Evolutionary conservation across 2,113 vertebrate genomes (phyloP), one percentile per base, ranked within the genome.

Genomic region (Drymodes brunneopygia): DNA sequence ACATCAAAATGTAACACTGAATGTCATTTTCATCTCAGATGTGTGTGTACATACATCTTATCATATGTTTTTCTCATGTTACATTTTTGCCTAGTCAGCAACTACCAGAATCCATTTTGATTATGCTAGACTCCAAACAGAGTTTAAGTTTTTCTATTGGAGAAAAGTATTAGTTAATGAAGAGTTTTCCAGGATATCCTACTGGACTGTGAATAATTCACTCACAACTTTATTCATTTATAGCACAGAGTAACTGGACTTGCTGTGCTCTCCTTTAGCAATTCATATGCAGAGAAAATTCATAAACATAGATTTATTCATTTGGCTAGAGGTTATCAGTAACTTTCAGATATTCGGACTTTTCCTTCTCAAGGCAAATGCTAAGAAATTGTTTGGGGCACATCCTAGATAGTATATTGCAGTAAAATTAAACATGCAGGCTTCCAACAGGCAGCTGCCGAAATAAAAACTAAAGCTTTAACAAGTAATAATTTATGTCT

Each of bases 281-380:
- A 38, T 28, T 87, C 60, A 61, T 90, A 91, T 80, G 69, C 88
- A 90, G n/a, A 93, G 79, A 92, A 90, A 89, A 84, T 82, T 77
- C 84, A 71, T 33, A 90, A 90, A 84, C 45, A 44, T 5, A 44
- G 47, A 81, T 60, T 85, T 93, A 50, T 82, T 94, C 84, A 27
- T 53, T 77, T 94, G 90, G 67, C 89, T 92, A 65, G 84, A 94
- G 86, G 81, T 94, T 94, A 97, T 85, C 94, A 69, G 70, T 66
- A 94, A 77, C 40, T 84, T 85, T 86, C 89, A 97, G 90, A 92
- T 85, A 93, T 78, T 33, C 70, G 71, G 54, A 96, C 77, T 93
- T 95, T 92, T 10, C 17, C 57, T 92, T 83, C 87, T 75, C 24
- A 27, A 91, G 90, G 79, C 54, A 93, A 94, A 89, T 71, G 73